Percentiles rank a stretch among this genome's conserved stretches.
These are phyloP conservation scores for Machimus atricapillus DNA, from an alignment of 2,888 invertebrate genomes.

Conservation along the genomic window DNA sequence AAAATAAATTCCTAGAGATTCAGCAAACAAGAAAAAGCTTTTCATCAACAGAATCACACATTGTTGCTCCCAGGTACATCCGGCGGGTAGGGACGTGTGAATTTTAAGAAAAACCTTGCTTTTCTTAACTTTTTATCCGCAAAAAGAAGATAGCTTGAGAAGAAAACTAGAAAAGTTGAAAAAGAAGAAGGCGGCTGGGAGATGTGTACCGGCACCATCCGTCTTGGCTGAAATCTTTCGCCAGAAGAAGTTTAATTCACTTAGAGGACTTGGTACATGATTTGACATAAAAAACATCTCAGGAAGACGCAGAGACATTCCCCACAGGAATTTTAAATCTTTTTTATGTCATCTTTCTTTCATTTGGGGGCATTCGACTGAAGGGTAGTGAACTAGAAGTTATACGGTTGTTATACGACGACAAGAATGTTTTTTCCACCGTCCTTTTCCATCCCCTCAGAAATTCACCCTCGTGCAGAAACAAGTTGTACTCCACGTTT, in stretches of 20 bases:
- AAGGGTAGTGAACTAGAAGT: conserved; percentile 12
- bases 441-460: neutral
- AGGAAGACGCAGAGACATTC: conserved; percentile 14
- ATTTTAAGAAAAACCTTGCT: conserved; percentile 1
- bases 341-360: conserved; percentile 28
- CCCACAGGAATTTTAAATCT: conserved; percentile 32
- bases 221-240: conserved; percentile 24
- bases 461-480: neutral
- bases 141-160: neutral
- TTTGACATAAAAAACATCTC: conserved; percentile 34
- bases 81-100: neutral
- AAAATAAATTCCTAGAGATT: neutral
- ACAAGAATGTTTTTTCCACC: neutral
- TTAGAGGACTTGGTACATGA: conserved; percentile 29
- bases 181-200: neutral
- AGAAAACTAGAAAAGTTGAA: conserved; percentile 22
- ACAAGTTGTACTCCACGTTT: neutral
- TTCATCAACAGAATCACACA: conserved; percentile 5
- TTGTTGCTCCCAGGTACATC: conserved; percentile 7
- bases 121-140: neutral
- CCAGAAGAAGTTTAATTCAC: conserved; percentile 34
- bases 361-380: conserved; percentile 4
- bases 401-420: neutral
- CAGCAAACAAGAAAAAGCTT: conserved; percentile 20
- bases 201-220: neutral